Conservation (phyloP, 2,797 vertebrate species). For the Periparus ater region DNA sequence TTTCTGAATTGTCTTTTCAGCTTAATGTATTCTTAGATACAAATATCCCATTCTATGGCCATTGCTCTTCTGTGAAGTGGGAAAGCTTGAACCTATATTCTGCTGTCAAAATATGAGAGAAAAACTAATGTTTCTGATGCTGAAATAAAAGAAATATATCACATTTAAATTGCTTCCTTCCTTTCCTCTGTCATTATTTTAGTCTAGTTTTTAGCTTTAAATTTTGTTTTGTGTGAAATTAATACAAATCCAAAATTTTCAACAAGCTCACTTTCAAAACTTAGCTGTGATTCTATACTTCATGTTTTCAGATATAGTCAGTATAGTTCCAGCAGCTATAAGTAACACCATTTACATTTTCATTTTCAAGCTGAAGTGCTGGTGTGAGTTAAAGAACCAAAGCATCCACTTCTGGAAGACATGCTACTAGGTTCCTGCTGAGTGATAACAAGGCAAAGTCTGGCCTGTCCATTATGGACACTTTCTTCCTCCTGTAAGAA, state of each 20-base stretch:
- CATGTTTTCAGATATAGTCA: neutral
- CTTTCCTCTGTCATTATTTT: neutral
- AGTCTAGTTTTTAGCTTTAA: neutral
- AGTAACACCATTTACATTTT: neutral
- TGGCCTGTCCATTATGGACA: neutral
- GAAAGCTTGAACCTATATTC: neutral
- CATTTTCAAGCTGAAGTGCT: fast-evolving
- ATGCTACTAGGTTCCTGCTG: neutral
- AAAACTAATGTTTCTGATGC: neutral
- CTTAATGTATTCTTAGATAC: neutral
- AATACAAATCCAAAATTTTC: neutral
- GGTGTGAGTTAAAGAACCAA: neutral
- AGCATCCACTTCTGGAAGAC: neutral
- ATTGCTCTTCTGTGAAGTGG: neutral
- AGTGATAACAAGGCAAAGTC: neutral
- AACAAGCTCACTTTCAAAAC: neutral
- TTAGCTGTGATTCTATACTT: neutral
- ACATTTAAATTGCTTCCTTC: neutral
- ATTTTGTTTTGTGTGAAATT: neutral
- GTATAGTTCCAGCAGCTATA: neutral
- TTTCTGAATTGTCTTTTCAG: neutral
- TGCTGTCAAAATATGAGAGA: neutral
- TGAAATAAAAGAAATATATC: neutral
- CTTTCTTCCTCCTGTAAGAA: neutral
- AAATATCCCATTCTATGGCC: neutral